Evolutionary conservation across 2,797 vertebrate genomes (phyloP), one percentile per base, ranked within the genome.

Genomic region (Gadopsis marmoratus): DNA sequence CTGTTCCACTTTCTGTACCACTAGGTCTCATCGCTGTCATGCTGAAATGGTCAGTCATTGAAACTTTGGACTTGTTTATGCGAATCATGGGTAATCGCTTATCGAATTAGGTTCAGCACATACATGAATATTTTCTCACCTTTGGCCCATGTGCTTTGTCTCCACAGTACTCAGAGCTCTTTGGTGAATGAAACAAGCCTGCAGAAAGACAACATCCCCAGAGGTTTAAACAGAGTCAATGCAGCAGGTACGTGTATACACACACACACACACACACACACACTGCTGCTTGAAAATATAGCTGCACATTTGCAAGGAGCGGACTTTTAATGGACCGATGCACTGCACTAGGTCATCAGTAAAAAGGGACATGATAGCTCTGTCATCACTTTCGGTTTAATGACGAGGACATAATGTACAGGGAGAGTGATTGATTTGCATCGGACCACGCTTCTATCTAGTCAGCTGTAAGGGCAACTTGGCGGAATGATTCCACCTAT

Each of bases 141-240:
- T 29, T 55, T 53, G 58, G 69, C 82, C 72, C 50, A n/a, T 69
- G 51, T 74, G 60, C 39, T 82, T 76, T 89, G 29, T 84, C 55
- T 83, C 61, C 63, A 23, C 84, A 95, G 93, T 76, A 55, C 70
- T 60, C 62, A 76, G 76, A 82, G 81, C 66, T 58, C 75, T 53
- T 58, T 54, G 64, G 78, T 50, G 79, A 84, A 76, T 66, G 79
- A 86, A 68, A 86, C 79, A 23, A 85, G 62, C 64, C 64, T 10
- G 0, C 88, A 79, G 76, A 91, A 88, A 55, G 88, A 88, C 79
- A 92, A 78, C 79, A 12, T 88, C 84, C 94, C 91, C 19, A 93
- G 82, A 88, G 95, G 94, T 43, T 83, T 95, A 48, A 82, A 91
- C 84, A 93, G 86, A 93, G 92, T 96, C 83, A 96, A 95, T 72